Evolutionary conservation across 1,140 invertebrate species (phyloP).

Genomic region (Zophobas atratus): DNA sequence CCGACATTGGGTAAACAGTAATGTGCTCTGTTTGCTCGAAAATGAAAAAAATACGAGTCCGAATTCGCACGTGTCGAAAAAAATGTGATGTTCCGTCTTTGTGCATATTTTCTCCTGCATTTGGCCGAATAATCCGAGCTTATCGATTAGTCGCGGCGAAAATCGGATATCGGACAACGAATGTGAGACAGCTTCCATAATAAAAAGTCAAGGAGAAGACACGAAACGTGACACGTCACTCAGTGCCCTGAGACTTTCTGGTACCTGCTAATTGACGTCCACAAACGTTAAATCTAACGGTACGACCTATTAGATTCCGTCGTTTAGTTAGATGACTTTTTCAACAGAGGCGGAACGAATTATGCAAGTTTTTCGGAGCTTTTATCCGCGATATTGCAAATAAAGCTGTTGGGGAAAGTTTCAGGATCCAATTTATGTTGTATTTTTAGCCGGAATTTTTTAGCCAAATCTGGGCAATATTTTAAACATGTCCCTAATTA

Average conservation of each 20-base stretch:
- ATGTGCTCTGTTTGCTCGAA: no score
- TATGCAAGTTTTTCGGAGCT: constrained; percentile 14
- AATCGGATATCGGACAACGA: background rate
- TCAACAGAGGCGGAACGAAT: constrained; percentile 10
- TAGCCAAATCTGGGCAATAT: background rate
- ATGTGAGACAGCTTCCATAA: constrained; percentile 1
- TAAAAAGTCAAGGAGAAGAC: constrained; percentile 4
- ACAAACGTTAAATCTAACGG: background rate
- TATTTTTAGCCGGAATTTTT: constrained; percentile 16
- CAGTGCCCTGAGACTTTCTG: background rate
- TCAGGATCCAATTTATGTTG: constrained; percentile 28
- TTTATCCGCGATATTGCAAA: constrained; percentile 21
- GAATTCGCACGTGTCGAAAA: no score
- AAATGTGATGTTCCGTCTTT: no score
- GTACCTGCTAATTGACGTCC: background rate
- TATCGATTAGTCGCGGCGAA: background rate
- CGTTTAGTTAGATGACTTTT: constrained; percentile 19
- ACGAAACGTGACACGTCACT: background rate
- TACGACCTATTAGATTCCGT: constrained; percentile 14
- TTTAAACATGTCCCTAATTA: no score
- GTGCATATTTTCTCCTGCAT: no score
- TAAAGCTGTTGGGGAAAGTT: constrained; percentile 29
- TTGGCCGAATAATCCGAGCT: no score
- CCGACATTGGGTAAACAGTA: no score
- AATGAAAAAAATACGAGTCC: no score